Conservation (phyloP, 2,113 vertebrate species). For the Trochalopteron elliotii region DNA sequence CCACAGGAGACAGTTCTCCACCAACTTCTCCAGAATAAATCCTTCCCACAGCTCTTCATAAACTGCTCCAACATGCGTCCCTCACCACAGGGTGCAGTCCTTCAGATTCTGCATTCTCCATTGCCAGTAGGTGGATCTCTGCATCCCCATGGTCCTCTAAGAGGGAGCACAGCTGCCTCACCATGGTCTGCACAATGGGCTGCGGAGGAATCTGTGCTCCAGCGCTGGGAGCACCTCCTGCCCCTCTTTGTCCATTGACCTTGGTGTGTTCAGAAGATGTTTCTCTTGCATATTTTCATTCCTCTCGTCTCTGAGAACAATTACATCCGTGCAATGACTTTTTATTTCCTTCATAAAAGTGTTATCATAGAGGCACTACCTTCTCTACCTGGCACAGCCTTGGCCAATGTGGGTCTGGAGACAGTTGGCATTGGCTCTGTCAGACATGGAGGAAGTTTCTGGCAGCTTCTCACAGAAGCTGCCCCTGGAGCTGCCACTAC, state of each 20-base stretch:
- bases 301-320: not conserved
- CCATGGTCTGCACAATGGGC: not conserved
- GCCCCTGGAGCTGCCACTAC: rapidly evolving
- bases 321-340: not conserved
- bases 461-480: not conserved
- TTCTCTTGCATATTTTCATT: not conserved
- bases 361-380: not conserved
- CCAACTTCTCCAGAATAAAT: not conserved
- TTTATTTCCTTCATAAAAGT: not conserved
- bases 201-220: not conserved
- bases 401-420: not conserved
- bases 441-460: not conserved
- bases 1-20: not conserved
- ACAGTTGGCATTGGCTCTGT: not conserved
- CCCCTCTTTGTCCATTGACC: not conserved
- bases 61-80: not conserved
- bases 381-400: too few species aligned
- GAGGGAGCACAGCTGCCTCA: too few species aligned
- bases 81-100: not conserved
- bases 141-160: not conserved
- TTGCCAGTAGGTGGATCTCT: not conserved
- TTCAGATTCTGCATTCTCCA: not conserved
- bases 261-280: not conserved
- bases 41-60: not conserved
- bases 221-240: not conserved